Evolutionary conservation across 2,113 vertebrate species (phyloP).

Genomic region (Leptocoma aspasia): DNA sequence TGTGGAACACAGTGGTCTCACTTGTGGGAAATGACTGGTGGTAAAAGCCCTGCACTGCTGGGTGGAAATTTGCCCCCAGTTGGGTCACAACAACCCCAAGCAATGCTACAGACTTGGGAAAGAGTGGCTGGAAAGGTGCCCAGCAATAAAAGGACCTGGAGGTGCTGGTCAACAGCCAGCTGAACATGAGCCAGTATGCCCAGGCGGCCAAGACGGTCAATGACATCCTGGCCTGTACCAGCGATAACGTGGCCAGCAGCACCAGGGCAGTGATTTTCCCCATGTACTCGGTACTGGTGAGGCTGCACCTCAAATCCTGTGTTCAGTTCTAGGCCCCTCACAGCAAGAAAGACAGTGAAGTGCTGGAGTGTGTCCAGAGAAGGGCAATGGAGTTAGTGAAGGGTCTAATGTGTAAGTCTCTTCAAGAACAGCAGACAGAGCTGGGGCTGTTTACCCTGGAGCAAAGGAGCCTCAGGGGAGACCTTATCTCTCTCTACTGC

Average conservation of each 20-base stretch:
- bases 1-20: neutral
- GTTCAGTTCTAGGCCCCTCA: neutral
- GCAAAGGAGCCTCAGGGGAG: neutral
- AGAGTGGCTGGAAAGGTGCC: neutral
- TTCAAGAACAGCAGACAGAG: neutral
- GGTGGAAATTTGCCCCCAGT: neutral
- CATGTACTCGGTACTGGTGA: rapidly evolving
- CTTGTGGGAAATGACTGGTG: neutral
- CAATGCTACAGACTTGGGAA: neutral
- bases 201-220: neutral
- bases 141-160: neutral
- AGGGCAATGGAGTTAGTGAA: rapidly evolving
- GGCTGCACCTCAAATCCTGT: too few relatives aligned
- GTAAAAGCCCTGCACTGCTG: neutral
- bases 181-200: rapidly evolving
- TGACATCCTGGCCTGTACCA: rapidly evolving
- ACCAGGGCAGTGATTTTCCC: neutral
- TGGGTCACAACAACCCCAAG: neutral
- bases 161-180: neutral
- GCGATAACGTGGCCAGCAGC: neutral
- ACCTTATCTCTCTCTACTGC: neutral
- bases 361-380: neutral
- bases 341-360: neutral
- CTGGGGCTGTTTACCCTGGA: neutral
- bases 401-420: neutral